Base-by-base conservation (phyloP, 2,797 vertebrate species). In the Sorex maritimensis region DNA sequence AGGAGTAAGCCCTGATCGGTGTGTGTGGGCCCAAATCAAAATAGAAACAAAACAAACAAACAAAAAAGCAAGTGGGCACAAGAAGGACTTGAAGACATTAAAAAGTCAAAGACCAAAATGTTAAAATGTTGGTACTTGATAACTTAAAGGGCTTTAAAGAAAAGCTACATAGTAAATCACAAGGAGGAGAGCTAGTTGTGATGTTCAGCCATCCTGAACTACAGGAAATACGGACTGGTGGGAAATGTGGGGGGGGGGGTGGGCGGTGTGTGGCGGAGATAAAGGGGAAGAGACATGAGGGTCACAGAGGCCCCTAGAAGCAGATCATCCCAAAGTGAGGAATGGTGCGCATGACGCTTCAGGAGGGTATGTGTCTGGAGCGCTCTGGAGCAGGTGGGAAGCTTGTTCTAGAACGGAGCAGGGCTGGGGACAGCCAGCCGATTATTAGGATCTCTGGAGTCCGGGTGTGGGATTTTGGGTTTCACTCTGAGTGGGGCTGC, bases 101-200 rank as follows among this genome's bases (percentile, higher is more conserved):
- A 55, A 55, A 55, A 55, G 52, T 55, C 13, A 55, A 55, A 15
- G 52, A 55, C 13, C 12, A 14, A 55, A 55, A 55, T 55, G 52
- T 55, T 55, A 55, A 17, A 14, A 13, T 34, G 34, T 14, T 55
- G 52, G 14, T 55, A 12, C 13, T 55, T 55, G 52, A 55, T 55
- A 55, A 90, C 61, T 34, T 78, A 73, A 49, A n/a, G 14, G 5
- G 0, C 52, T 86, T 91, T 91, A n/a, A 83, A 88, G 92, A 21
- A 90, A 81, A 71, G 14, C 65, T 71, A 44, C 41, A 44, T 44
- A 44, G 41, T 5, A 44, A 7, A 44, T 44, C 41, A 44, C 7
- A 44, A 7, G 7, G 41, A 55, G 52, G 52, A 55, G 52, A 55
- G 52, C 52, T 55, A 55, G 15, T 55, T 55, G 11, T 17, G 15